Evolutionary conservation across 1,140 invertebrate species (phyloP), one percentile per base, ranked within the genome.

Genomic region (Phocides pigmalion): DNA sequence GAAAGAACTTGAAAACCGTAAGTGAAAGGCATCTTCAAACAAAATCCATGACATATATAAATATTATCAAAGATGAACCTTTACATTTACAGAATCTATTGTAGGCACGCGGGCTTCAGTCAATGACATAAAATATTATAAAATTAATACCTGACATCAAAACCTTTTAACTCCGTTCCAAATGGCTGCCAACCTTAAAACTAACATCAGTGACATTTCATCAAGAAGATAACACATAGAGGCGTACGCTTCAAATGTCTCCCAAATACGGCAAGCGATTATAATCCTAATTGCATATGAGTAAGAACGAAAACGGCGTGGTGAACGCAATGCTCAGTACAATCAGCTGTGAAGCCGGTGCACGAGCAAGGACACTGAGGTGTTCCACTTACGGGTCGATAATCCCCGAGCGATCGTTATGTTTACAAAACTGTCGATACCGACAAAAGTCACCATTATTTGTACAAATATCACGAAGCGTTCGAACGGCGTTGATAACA

Each of bases 361-460:
- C 39, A 53, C 37, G 51, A 66, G 65, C 76, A 72, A 76, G 72
- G 70, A 75, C 67, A 66, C 51, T 62, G 64, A 69, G 51, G 66
- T 76, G 77, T 65, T 63, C 72, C 69, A 75, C 50, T 78, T 78
- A 75, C 28, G 70, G 75, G 68, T 51, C 74, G 77, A 74, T 80
- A 80, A 75, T 77, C 74, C 69, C 64, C 22, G 25, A 46, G 25
- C 54, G 41, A 46, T 59, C 56, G 20, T 44, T 46, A 41, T 59
- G 37, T 59, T 59, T 47, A 59, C 56, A 59, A 59, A 59, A 59
- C 42, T 12, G 56, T 47, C 2, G 46, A 49, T 12, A 39, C n/a
- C 35, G 35, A 39, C 35, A 59, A 47, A 47, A 14, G 25, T 35
- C 4, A 17, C 14, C 15, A 42, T 59, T n/a, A 58, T 32, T 32